Percentiles rank a stretch among this genome's conserved stretches.
These are phyloP conservation scores for Pluvianellus socialis DNA, from an alignment of 2,113 vertebrate species.

Conservation along the genomic window DNA sequence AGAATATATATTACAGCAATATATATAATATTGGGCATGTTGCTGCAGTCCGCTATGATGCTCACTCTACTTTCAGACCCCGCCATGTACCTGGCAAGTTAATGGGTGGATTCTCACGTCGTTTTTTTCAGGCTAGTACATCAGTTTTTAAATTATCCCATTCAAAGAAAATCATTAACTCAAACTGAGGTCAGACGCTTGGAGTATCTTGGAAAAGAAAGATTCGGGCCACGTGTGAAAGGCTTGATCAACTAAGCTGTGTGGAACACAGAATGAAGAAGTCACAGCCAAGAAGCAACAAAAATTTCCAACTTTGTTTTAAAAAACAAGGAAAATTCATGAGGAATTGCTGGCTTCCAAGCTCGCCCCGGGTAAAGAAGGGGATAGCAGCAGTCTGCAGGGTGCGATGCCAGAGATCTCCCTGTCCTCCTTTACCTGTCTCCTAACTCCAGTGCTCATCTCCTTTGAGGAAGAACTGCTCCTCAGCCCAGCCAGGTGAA, in stretches of 20 bases:
- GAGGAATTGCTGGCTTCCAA: not conserved
- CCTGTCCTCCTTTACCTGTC: not conserved
- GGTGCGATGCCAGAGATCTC: not conserved
- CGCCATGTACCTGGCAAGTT: not conserved
- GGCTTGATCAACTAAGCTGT: too few relatives aligned
- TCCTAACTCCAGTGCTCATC: not conserved
- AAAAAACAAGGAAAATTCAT: not conserved
- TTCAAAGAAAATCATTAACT: not conserved
- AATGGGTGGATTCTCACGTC: not conserved
- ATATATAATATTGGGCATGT: too few relatives aligned
- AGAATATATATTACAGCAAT: not conserved
- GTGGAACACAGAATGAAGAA: not conserved
- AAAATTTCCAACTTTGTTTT: too few relatives aligned
- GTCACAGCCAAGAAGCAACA: not conserved
- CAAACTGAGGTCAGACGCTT: not conserved
- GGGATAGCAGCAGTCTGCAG: not conserved
- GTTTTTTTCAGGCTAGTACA: not conserved
- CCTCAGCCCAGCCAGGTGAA: not conserved
- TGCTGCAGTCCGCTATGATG: too few relatives aligned
- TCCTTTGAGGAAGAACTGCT: not conserved
- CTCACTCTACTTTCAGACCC: not conserved
- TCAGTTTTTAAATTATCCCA: not conserved
- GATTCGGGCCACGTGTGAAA: rapidly evolving
- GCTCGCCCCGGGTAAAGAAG: too few relatives aligned
- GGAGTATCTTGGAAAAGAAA: not conserved